Evolutionary conservation across 1,140 invertebrate species (phyloP).

Genomic region (Drosophila fuyamai): DNA sequence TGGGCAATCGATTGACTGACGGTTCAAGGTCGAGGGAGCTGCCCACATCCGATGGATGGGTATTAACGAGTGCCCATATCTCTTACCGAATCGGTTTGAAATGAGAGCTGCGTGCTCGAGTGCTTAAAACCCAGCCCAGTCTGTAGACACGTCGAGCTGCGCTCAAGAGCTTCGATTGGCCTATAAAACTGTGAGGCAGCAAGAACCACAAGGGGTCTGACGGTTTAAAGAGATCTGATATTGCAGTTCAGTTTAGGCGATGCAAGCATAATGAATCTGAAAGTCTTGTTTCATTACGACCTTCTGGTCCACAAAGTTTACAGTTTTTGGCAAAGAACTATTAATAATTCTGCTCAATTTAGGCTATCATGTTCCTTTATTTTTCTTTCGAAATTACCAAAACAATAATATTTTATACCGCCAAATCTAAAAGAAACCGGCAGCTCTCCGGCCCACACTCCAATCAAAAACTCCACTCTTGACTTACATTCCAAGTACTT

Average conservation of each 20-base stretch:
- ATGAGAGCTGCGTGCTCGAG: constrained; percentile 64
- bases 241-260: constrained; percentile 11
- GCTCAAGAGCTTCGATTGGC: constrained; percentile 54
- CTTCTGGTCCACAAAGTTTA: too few species aligned
- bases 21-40: constrained; percentile 60
- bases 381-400: too few species aligned
- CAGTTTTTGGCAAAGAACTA: too few species aligned
- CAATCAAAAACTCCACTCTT: constrained; percentile 19
- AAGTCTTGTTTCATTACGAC: too few species aligned
- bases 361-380: too few species aligned
- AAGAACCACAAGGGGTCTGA: constrained; percentile 2
- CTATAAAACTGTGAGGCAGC: constrained; percentile 18
- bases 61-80: constrained; percentile 36
- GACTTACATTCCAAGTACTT: constrained; percentile 23
- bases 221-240: constrained; percentile 57
- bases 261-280: constrained; percentile 9
- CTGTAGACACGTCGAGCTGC: constrained; percentile 30
- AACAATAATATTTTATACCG: not conserved
- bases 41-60: constrained; percentile 51
- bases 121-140: constrained; percentile 43
- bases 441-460: not conserved
- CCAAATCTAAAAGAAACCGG: not conserved
- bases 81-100: constrained; percentile 42
- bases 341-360: too few species aligned
- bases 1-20: constrained; percentile 62